Percentiles rank a stretch among this genome's conserved stretches.
Evolutionary conservation across 2,113 vertebrate genomes (phyloP).

Genomic region (Myotis yumanensis): DNA sequence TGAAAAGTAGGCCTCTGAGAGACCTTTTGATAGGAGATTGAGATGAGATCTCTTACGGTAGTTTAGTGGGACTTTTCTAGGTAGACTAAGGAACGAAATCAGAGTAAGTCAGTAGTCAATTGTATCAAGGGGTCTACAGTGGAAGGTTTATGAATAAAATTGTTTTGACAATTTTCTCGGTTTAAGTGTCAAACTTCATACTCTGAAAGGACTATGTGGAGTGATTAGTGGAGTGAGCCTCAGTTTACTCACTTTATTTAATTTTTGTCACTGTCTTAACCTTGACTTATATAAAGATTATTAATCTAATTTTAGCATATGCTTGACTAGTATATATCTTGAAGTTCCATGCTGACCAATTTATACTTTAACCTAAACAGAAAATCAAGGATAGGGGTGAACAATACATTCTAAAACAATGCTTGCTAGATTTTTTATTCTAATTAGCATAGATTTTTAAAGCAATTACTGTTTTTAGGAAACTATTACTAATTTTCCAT

Average conservation of each 20-base stretch:
- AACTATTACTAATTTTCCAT: neutral
- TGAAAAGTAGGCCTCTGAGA: neutral
- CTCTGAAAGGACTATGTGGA: neutral
- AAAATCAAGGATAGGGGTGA: neutral
- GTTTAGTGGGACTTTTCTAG: neutral
- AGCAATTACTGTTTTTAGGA: slow-evolving; percentile 23
- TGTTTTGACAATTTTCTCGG: neutral
- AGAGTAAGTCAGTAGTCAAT: neutral
- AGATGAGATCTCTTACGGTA: neutral
- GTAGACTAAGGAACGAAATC: neutral
- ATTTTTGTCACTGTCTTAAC: slow-evolving; percentile 9
- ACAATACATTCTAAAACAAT: slow-evolving; percentile 39
- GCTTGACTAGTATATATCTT: neutral
- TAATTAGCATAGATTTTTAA: slow-evolving; percentile 8
- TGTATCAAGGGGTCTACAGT: neutral
- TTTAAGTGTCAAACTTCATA: neutral
- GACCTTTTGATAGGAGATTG: neutral
- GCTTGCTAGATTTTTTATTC: neutral
- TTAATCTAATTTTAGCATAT: neutral
- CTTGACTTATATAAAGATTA: neutral
- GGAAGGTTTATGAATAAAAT: neutral
- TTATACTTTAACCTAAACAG: neutral
- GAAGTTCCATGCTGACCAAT: slow-evolving; percentile 28
- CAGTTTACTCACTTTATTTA: neutral
- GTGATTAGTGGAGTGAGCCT: neutral